Evolutionary conservation across 2,888 invertebrate species (phyloP).

Genomic region (Lasius fuliginosus): DNA sequence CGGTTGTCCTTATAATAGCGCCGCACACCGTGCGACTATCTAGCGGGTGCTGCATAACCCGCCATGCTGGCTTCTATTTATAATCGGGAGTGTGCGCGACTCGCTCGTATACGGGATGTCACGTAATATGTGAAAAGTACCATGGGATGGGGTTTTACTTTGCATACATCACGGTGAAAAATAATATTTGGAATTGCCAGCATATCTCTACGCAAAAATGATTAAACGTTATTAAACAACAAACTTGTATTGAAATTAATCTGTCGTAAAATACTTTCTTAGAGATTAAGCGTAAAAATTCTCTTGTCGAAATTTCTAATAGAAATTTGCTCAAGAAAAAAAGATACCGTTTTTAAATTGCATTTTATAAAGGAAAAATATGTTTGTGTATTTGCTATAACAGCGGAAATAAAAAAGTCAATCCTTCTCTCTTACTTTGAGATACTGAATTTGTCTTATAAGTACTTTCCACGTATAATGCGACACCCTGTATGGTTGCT

Average conservation of each 20-base stretch:
- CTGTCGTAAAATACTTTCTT: neutral
- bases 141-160: neutral
- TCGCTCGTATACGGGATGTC: neutral
- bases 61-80: constrained; percentile 67
- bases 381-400: no score
- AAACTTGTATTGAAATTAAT: neutral
- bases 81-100: constrained; percentile 50
- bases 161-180: neutral
- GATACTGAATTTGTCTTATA: neutral
- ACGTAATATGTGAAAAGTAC: neutral
- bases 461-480: neutral
- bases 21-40: constrained; percentile 57
- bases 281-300: no score
- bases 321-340: neutral
- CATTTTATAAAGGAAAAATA: neutral
- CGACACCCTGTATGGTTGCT: constrained; percentile 59
- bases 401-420: neutral
- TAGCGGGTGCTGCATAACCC: constrained; percentile 46
- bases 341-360: neutral
- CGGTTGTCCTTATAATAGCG: constrained; percentile 85
- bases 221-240: neutral
- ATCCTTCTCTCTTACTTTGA: neutral
- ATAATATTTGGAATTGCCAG: neutral
- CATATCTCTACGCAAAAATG: neutral
- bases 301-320: neutral